A percentile compares a stretch with the other conserved stretches of the same genome.
Evolutionary conservation across 2,797 vertebrate species (phyloP).

Genomic region (Argyrosomus regius): DNA sequence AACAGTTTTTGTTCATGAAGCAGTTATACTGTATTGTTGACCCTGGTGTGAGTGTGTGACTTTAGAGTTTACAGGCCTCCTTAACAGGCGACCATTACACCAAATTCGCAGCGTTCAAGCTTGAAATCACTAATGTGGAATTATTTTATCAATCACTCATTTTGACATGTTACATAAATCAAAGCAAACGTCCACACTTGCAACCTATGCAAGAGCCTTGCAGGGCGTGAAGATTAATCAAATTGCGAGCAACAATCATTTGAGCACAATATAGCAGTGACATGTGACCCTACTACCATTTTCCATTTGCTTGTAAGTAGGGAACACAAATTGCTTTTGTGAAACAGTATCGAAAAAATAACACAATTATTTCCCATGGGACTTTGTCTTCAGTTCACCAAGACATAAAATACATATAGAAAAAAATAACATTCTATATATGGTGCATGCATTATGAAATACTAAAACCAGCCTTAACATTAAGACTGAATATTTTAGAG

Average conservation of each 20-base stretch:
- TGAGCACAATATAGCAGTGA: neutral
- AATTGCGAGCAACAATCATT: neutral
- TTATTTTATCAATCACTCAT: neutral
- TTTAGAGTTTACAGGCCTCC: neutral
- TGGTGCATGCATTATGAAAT: neutral
- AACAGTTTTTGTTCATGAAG: neutral
- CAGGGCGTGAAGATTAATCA: neutral
- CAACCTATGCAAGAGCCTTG: neutral
- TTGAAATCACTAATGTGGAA: neutral
- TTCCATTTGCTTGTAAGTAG: neutral
- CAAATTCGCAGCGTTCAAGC: neutral
- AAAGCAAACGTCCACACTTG: neutral
- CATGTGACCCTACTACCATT: neutral
- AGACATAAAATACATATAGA: neutral
- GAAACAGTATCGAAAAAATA: neutral
- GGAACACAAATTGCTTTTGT: conserved; percentile 2
- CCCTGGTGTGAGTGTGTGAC: neutral
- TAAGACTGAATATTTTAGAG: neutral
- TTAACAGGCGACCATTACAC: neutral
- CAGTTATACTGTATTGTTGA: neutral
- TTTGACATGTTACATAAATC: conserved; percentile 6
- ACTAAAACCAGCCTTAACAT: neutral
- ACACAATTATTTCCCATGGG: neutral
- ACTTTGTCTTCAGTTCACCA: neutral
- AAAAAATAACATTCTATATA: neutral